Evolutionary conservation across 2,113 vertebrate species (phyloP).

Genomic region (Climacteris rufus): DNA sequence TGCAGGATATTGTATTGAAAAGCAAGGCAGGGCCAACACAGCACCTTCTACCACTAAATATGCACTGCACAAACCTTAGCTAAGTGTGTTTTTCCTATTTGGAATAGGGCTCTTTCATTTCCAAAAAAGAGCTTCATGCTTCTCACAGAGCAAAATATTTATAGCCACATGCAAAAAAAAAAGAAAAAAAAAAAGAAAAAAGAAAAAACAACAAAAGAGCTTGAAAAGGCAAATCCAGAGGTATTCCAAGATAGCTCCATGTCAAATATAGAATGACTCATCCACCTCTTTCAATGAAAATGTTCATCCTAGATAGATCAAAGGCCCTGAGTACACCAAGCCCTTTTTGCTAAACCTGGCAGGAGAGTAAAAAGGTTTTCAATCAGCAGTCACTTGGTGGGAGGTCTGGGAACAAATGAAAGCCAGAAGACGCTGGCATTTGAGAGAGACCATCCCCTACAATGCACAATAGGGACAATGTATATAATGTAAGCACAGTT

Average conservation of each 20-base stretch:
- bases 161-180: neutral
- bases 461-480: slow-evolving; percentile 40
- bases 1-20: slow-evolving; percentile 69
- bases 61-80: slow-evolving; percentile 55
- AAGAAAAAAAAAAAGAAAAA: neutral
- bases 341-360: slow-evolving; percentile 57
- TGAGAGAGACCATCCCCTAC: slow-evolving; percentile 34
- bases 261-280: slow-evolving; percentile 28
- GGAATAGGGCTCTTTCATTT: slow-evolving; percentile 60
- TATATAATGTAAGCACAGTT: neutral
- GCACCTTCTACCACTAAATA: slow-evolving; percentile 59
- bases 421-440: slow-evolving; percentile 34
- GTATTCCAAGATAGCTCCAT: slow-evolving; percentile 31
- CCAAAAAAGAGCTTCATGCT: slow-evolving; percentile 30
- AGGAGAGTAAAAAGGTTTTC: slow-evolving; percentile 60
- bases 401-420: slow-evolving; percentile 65
- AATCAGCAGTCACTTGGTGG: slow-evolving; percentile 57
- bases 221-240: slow-evolving; percentile 40
- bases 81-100: slow-evolving; percentile 71
- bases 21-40: slow-evolving; percentile 56
- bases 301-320: slow-evolving; percentile 52
- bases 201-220: neutral
- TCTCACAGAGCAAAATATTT: slow-evolving; percentile 11
- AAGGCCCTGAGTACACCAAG: slow-evolving; percentile 54
- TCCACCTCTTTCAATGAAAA: slow-evolving; percentile 54